phyloP scores from a whole-genome alignment of 1,140 invertebrate genomes.

The Microvelia longipes region DNA sequence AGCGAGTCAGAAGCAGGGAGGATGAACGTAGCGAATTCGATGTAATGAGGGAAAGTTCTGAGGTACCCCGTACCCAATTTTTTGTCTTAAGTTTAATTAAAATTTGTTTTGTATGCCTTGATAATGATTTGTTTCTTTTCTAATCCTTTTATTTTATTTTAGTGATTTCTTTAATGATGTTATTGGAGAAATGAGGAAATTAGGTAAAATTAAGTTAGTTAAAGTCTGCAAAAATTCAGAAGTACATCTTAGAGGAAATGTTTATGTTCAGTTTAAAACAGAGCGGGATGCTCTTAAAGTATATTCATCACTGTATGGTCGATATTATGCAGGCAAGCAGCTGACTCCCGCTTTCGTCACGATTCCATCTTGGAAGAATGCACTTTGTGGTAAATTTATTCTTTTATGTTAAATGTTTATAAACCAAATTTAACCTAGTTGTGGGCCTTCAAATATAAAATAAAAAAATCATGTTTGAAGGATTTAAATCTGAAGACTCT shows the following conservation, averaged over 20 bases:
- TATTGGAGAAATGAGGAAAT: conserved; percentile 61
- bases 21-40: no score
- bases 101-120: no score
- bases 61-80: no score
- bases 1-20: no score
- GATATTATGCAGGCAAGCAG: conserved; percentile 78
- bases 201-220: conserved; percentile 62
- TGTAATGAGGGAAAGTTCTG: no score
- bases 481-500: no score
- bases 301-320: conserved; percentile 58
- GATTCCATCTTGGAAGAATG: conserved; percentile 64
- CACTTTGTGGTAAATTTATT: conserved; percentile 59
- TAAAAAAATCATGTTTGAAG: no score
- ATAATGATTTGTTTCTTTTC: no score
- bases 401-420: conserved; percentile 21
- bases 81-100: no score
- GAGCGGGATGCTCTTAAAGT: conserved; percentile 54
- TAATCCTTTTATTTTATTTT: no score
- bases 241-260: conserved; percentile 73
- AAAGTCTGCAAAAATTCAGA: conserved; percentile 76
- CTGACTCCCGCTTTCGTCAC: conserved; percentile 66
- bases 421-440: background rate
- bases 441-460: no score
- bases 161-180: conserved; percentile 79
- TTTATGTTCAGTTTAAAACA: conserved; percentile 68